These are phyloP conservation scores for Garrulus glandarius DNA, from an alignment of 2,797 vertebrate genomes.

Conservation along the genomic window DNA sequence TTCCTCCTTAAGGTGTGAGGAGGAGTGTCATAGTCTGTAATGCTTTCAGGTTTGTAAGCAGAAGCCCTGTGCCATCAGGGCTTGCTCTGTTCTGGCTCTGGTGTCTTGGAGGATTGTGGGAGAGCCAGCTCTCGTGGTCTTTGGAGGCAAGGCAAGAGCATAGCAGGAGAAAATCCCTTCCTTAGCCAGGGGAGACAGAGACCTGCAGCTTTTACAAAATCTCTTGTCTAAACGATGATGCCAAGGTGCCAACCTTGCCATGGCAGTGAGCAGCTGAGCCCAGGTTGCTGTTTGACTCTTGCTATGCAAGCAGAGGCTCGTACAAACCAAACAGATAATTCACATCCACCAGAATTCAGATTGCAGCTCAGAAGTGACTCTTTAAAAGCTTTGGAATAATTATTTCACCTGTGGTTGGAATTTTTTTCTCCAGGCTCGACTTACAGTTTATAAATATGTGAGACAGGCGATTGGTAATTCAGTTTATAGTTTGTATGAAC, in stretches of 20 bases:
- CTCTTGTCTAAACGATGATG: not conserved
- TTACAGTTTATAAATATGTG: conserved; percentile 76
- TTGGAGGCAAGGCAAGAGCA: not conserved
- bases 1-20: not conserved
- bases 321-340: not conserved
- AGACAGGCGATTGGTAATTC: conserved; percentile 75
- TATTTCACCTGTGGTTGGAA: conserved; percentile 61
- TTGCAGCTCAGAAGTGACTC: not conserved
- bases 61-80: not conserved
- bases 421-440: conserved; percentile 62
- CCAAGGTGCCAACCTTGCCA: not conserved
- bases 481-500: conserved; percentile 75
- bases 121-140: fast-evolving
- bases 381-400: conserved; percentile 38
- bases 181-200: not conserved
- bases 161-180: not conserved
- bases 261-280: not conserved
- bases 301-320: not conserved
- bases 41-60: not conserved
- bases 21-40: not conserved
- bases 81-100: not conserved
- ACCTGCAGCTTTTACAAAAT: not conserved
- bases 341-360: not conserved
- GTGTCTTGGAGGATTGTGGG: fast-evolving
- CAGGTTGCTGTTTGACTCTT: not conserved